Percentiles rank a stretch among this genome's conserved stretches.
phyloP scores from a whole-genome alignment of 2,113 vertebrate species.

The rat (Rattus norvegicus) region DNA sequence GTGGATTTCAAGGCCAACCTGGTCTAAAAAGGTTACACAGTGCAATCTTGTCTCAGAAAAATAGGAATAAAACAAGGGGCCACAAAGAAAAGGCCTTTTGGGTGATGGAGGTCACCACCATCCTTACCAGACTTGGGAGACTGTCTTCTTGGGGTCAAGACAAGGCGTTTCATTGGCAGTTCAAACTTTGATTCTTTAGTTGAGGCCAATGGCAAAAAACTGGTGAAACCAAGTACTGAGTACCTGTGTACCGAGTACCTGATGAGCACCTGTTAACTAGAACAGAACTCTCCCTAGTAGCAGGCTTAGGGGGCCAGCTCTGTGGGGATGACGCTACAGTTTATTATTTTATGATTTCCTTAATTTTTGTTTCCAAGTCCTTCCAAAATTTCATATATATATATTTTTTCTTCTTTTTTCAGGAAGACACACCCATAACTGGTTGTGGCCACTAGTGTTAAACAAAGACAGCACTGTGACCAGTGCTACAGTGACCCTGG shows the following conservation, averaged over 20 bases:
- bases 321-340: background rate
- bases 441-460: background rate
- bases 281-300: background rate
- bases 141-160: background rate
- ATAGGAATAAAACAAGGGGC: background rate
- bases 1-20: background rate
- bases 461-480: background rate
- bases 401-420: no score
- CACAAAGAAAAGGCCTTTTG: background rate
- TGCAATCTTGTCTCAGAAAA: background rate
- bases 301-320: background rate
- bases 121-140: conserved; percentile 19
- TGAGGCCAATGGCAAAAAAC: conserved; percentile 60
- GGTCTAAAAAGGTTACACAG: background rate
- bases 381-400: background rate
- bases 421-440: background rate
- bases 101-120: background rate
- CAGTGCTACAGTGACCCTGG: background rate
- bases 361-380: background rate
- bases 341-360: background rate
- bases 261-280: background rate
- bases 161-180: background rate
- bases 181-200: conserved; percentile 38
- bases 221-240: background rate
- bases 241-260: background rate